Base-by-base conservation (phyloP, 37 sponge, comb jelly and placozoan genomes). In the Ianthella basta region DNA sequence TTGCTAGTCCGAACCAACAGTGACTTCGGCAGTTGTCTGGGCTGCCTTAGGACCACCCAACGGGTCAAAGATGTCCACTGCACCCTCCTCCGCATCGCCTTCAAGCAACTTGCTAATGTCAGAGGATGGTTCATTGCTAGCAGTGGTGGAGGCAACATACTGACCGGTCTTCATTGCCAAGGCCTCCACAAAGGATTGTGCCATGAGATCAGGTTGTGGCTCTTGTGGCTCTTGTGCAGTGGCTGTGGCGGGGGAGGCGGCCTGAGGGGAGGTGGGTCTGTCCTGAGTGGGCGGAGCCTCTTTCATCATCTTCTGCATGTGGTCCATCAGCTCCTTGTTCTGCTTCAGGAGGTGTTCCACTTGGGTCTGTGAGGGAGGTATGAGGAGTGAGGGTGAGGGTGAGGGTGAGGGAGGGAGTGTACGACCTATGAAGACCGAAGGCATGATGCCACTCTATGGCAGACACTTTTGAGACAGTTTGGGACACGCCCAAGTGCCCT, bases 271-370 rank as follows among this genome's bases (percentile, higher is more conserved):
- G 18, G 64, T 10, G 64, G 78, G 24, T 24, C 36, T 72, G 2
- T 21, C 56, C 70, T 70, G 44, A 18, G 32, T 37, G 35, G 67
- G 83, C 32, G 87, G 87, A 0, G 91, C 44, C 67, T 94, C 86
- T 4, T 54, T 35, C 80, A 90, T 85, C 75, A 97, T 73, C 88
- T 97, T 90, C 80, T 93, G 90, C 25, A 94, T 40, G 55, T 97
- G 97, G 29, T 81, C 53, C 40, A 94, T 73, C 56, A 97, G 84
- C 56, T 91, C 91, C 37, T 93, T 88, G 88, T 97, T 97, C 85
- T 94, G 97, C 25, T 60, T 79, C 10, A 92, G 83, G 35, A 97
- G 81, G 36, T 91, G 87, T 33, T 94, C 86, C 59, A 94, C 95
- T 79, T 83, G 83, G 19, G 82, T 89, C 95, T 94, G 61, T 18